Conservation (phyloP, 2,888 invertebrate genomes). For the Shargacucullia verbasci region DNA sequence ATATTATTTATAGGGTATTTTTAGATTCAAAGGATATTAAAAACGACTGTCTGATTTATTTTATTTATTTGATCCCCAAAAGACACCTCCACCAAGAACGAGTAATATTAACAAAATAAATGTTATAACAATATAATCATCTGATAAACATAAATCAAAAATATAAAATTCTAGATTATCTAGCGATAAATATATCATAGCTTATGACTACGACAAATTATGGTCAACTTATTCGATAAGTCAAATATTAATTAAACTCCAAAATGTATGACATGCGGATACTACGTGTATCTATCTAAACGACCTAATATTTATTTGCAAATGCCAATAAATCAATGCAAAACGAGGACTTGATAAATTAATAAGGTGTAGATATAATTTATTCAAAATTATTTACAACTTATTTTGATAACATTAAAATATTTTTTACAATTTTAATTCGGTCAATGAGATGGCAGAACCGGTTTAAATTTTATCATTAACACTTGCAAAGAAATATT, state of each 20-base stretch:
- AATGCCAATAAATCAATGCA: slow-evolving; percentile 22
- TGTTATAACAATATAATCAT: slow-evolving; percentile 56
- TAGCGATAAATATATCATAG: slow-evolving; percentile 32
- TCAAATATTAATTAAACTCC: slow-evolving; percentile 16
- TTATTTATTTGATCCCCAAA: slow-evolving; percentile 69
- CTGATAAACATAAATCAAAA: slow-evolving; percentile 57
- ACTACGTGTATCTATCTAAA: background rate
- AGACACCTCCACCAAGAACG: slow-evolving; percentile 73
- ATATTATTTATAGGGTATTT: too few relatives aligned
- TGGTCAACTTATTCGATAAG: slow-evolving; percentile 30
- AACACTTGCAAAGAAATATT: background rate
- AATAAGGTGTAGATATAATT: slow-evolving; percentile 57
- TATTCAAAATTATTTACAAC: slow-evolving; percentile 57
- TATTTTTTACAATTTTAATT: background rate
- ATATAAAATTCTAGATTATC: slow-evolving; percentile 54
- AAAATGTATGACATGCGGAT: slow-evolving; percentile 37
- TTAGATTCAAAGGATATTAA: too few relatives aligned
- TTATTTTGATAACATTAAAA: slow-evolving; percentile 26
- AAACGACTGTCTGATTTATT: slow-evolving; percentile 16
- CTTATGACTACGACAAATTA: slow-evolving; percentile 17
- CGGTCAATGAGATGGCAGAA: background rate
- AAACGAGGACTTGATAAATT: slow-evolving; percentile 9
- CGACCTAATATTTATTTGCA: slow-evolving; percentile 11
- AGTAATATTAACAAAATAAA: slow-evolving; percentile 39
- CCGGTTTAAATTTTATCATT: too few relatives aligned